Evolutionary conservation across 2,797 vertebrate species (phyloP), one percentile per base, ranked within the genome.

Genomic region (Scolopax bukidnonensis): DNA sequence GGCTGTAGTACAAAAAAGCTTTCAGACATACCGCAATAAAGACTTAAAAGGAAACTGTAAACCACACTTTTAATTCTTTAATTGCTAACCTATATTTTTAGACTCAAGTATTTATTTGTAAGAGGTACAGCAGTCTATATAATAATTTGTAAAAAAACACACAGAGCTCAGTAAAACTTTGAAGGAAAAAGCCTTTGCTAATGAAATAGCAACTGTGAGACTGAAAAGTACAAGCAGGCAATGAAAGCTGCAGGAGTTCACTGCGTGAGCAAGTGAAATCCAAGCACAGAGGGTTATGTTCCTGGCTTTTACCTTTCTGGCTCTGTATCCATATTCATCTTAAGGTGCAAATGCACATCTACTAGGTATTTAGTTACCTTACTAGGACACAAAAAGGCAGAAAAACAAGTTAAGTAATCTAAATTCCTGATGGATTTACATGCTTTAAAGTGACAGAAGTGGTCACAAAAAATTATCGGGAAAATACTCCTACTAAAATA

Each of bases 1-100:
- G 96, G 93, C 94, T 76, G 36, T 41, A 69, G 59, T 74, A 95
- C 96, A 96, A 84, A 95, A 96, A 96, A 93, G 91, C 89, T 96
- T 94, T 96, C 94, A 97, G 94, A 93, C 87, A 63, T 18, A 43
- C 69, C 14, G 4, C 8, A 43, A 89, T 57, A 90, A 91, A 68
- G 61, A 54, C 51, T 74, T 63, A 47, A 84, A 89, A 76, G 69
- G 77, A 76, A 91, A 79, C 47, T 64, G 64, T 45, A 95, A 95
- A 90, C 82, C 90, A 93, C 70, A 51, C 57, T 93, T 73, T 24
- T 60, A 91, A 89, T 96, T 94, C 85, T 94, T 92, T 90, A 92
- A 94, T 92, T 96, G 88, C 33, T 87, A 85, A 64, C 28, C 19
- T 71, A 1, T 75, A 76, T 57, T 94, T 95, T 92, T 47, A 94